These are phyloP conservation scores for Leiothrix lutea DNA, from an alignment of 2,113 vertebrate species.

Conservation along the genomic window DNA sequence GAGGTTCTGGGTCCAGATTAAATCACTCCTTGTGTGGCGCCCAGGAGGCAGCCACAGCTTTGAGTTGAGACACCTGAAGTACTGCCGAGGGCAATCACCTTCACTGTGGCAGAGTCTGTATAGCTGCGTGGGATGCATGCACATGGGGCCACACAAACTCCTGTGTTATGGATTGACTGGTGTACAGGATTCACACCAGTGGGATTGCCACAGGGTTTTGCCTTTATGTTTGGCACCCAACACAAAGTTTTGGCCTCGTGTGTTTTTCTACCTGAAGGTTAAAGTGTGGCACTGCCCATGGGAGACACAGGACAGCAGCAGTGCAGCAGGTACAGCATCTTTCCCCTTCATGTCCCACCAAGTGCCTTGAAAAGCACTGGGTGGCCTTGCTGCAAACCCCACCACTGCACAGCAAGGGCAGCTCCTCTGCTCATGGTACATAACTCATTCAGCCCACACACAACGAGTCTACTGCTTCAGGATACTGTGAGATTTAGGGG, in stretches of 20 bases:
- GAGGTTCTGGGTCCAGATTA: neutral
- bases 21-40: neutral
- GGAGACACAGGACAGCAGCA: neutral
- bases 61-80: neutral
- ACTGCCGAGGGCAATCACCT: neutral
- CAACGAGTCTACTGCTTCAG: accelerated
- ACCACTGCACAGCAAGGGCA: neutral
- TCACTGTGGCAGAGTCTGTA: accelerated
- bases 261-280: neutral
- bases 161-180: accelerated
- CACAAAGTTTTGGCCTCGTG: neutral
- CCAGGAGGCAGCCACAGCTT: neutral
- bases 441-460: accelerated
- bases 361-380: neutral
- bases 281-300: accelerated
- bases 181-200: neutral
- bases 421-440: neutral
- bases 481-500: neutral
- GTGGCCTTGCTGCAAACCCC: neutral
- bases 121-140: accelerated
- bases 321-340: neutral
- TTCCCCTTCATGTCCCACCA: neutral
- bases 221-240: neutral
- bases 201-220: neutral
- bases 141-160: neutral